Percentiles rank a stretch among this genome's conserved stretches.
These are phyloP conservation scores for Caenorhabditis parvicauda DNA, from an alignment of 2,888 invertebrate genomes.

Conservation along the genomic window DNA sequence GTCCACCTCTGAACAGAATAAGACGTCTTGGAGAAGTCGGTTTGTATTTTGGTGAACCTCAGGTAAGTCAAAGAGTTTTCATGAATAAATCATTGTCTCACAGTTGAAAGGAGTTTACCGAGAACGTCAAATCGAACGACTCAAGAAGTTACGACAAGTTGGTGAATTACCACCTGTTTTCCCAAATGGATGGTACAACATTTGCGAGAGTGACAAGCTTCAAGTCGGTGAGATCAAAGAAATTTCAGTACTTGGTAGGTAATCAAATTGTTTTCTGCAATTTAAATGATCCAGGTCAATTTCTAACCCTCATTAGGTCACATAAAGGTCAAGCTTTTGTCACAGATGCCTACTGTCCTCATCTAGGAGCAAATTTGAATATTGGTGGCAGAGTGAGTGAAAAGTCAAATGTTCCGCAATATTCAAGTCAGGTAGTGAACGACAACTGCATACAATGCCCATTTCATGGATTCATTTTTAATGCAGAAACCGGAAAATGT, in stretches of 20 bases:
- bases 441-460: conserved; percentile 80
- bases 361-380: conserved; percentile 82
- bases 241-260: conserved; percentile 72
- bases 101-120: conserved; percentile 34
- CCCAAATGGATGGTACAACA: conserved; percentile 85
- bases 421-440: conserved; percentile 61
- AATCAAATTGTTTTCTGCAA: not conserved
- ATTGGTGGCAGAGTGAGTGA: conserved; percentile 71
- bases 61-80: conserved; percentile 15
- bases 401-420: not conserved
- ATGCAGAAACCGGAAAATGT: conserved; percentile 75
- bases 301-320: conserved; percentile 74
- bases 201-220: conserved; percentile 74
- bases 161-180: conserved; percentile 79
- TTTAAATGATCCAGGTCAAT: conserved; percentile 68
- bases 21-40: conserved; percentile 37
- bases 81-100: conserved; percentile 2
- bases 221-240: conserved; percentile 68
- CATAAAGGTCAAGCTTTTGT: conserved; percentile 72
- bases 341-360: conserved; percentile 84
- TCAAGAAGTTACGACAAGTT: conserved; percentile 24
- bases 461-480: conserved; percentile 84
- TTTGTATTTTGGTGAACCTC: conserved; percentile 31
- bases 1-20: conserved; percentile 39
- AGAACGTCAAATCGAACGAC: conserved; percentile 35